Conservation (phyloP, 1,140 invertebrate species). For the Pogonomyrmex barbatus region DNA sequence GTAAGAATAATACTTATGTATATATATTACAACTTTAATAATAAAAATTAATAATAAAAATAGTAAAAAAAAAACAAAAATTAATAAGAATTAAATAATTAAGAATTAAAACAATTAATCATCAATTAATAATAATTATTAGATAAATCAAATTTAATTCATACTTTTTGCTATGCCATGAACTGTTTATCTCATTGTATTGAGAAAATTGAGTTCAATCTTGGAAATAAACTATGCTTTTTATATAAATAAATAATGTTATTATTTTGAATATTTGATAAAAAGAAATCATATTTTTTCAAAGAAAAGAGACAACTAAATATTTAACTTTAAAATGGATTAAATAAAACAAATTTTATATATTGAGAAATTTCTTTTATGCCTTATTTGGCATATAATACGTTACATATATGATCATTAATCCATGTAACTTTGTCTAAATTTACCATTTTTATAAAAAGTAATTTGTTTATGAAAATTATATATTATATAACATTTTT, state of each 20-base stretch:
- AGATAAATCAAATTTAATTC: neutral
- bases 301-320: neutral
- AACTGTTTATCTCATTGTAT: neutral
- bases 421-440: neutral
- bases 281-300: neutral
- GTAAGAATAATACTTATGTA: neutral
- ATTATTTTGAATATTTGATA: constrained; percentile 1
- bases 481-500: neutral
- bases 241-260: neutral
- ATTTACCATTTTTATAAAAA: neutral
- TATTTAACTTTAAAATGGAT: neutral
- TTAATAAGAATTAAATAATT: neutral
- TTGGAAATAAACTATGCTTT: neutral
- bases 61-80: constrained; percentile 1
- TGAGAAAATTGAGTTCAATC: neutral
- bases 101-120: neutral
- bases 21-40: neutral
- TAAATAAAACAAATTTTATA: neutral
- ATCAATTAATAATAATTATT: neutral
- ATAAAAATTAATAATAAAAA: neutral
- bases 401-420: neutral
- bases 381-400: neutral
- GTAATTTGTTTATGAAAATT: neutral
- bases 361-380: neutral
- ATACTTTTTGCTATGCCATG: neutral